A percentile compares a stretch with the other conserved stretches of the same genome.
Evolutionary conservation across 1,140 invertebrate genomes (phyloP).

Genomic region (Meloidogyne chitwoodi): DNA sequence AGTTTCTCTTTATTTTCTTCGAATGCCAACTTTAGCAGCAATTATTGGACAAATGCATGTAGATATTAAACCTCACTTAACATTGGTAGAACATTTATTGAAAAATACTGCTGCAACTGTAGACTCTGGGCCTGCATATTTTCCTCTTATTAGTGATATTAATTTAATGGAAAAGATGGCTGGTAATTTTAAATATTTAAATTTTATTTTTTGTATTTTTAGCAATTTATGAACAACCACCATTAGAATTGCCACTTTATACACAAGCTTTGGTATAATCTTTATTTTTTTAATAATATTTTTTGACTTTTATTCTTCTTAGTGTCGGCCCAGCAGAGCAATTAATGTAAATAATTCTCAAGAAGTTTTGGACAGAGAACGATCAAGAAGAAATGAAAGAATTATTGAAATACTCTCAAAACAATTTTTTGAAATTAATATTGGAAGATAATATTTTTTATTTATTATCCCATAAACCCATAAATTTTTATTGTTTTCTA

Average conservation of each 20-base stretch:
- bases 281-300: neutral
- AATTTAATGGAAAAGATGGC: slow-evolving; percentile 31
- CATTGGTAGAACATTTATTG: slow-evolving; percentile 22
- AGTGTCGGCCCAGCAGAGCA: slow-evolving; percentile 19
- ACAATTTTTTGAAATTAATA: slow-evolving; percentile 22
- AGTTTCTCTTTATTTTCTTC: slow-evolving; percentile 14
- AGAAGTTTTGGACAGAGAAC: slow-evolving; percentile 23
- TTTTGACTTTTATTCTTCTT: neutral
- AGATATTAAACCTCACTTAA: slow-evolving; percentile 26
- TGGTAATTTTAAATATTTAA: neutral
- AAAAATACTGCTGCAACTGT: slow-evolving; percentile 26
- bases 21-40: slow-evolving; percentile 34
- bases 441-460: neutral
- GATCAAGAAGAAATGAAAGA: slow-evolving; percentile 12
- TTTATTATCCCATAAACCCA: no score
- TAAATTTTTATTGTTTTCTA: no score
- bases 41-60: slow-evolving; percentile 29
- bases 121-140: slow-evolving; percentile 31
- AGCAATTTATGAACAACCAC: slow-evolving; percentile 26
- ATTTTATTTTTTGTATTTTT: neutral
- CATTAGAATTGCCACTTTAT: slow-evolving; percentile 19
- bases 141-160: slow-evolving; percentile 33
- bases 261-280: slow-evolving; percentile 21
- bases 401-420: slow-evolving; percentile 29
- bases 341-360: slow-evolving; percentile 36